Evolutionary conservation across 2,113 vertebrate genomes (phyloP), one percentile per base, ranked within the genome.

Genomic region (Desmodus rotundus): DNA sequence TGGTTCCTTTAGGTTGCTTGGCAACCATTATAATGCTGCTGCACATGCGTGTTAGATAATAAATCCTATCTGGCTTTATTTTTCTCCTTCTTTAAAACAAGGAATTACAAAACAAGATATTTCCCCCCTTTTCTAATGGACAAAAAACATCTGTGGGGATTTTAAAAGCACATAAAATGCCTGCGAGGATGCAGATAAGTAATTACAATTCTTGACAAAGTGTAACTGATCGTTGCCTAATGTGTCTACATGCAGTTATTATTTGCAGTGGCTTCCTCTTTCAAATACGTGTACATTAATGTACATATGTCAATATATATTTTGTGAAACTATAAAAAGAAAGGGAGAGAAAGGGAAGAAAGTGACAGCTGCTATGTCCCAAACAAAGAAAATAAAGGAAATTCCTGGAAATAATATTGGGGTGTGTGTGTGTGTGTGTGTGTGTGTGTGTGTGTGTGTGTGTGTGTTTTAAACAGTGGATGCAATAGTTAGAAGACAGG

Each of bases 181-280:
- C 96, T 98, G 97, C 91, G 95, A 97, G 96, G 67, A 90, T 90
- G 91, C 85, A 96, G 96, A 97, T 98, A 97, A 97, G 97, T 97
- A 97, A 98, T 98, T 97, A 96, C 94, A 97, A 97, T 98, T 97
- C 96, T 94, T 98, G 97, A 96, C 96, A 98, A 97, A 97, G 91
- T 97, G 89, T 94, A 97, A 97, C 92, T 97, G 96, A 97, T 96
- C 97, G 87, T 81, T 89, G 86, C 83, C 58, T 97, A 96, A 97
- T 95, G 87, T 96, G 82, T 90, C 87, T 94, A 87, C 89, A 91
- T 89, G 86, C 93, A 96, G 91, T 97, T 94, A 97, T 97, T 96
- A 96, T 97, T 97, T 97, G 78, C 92, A 89, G 72, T 91, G 90
- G 88, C 92, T 93, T 93, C 92, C 76, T 96, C 81, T 93, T 96